A percentile compares a stretch with the other conserved stretches of the same genome.
Conservation (phyloP, 2,113 vertebrate genomes). For the Antigone vipio region DNA sequence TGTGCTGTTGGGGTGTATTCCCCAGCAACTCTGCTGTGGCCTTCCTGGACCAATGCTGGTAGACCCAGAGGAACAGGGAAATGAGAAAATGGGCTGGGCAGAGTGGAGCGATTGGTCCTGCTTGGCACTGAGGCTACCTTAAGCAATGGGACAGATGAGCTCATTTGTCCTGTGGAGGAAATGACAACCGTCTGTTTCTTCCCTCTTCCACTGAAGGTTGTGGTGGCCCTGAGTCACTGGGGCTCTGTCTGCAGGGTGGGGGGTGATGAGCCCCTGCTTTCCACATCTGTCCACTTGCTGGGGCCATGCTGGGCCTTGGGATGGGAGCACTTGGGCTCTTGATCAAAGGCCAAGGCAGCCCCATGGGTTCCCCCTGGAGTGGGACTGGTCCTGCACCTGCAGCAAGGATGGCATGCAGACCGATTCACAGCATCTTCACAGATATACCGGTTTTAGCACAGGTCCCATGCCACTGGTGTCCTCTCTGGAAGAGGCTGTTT, state of each 20-base stretch:
- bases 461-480: not conserved
- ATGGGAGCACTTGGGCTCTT: not conserved
- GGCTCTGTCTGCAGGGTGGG: not conserved
- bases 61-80: not conserved
- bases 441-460: not conserved
- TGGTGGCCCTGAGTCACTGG: not conserved
- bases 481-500: not conserved
- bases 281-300: not conserved
- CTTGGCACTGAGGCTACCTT: not conserved
- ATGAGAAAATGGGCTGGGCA: conserved; percentile 19
- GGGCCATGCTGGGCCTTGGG: no score
- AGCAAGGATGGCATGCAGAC: not conserved
- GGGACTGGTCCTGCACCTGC: not conserved
- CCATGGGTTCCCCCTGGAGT: not conserved
- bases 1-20: not conserved
- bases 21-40: not conserved
- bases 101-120: not conserved
- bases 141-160: not conserved
- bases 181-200: not conserved
- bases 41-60: not conserved
- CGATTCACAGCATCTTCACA: not conserved
- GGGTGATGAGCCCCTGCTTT: not conserved
- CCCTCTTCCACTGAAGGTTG: not conserved
- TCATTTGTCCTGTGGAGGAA: not conserved
- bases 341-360: not conserved